A percentile compares a stretch with the other conserved stretches of the same genome.
Evolutionary conservation across 2,888 invertebrate genomes (phyloP).

Genomic region (Rhodophaea formosa): DNA sequence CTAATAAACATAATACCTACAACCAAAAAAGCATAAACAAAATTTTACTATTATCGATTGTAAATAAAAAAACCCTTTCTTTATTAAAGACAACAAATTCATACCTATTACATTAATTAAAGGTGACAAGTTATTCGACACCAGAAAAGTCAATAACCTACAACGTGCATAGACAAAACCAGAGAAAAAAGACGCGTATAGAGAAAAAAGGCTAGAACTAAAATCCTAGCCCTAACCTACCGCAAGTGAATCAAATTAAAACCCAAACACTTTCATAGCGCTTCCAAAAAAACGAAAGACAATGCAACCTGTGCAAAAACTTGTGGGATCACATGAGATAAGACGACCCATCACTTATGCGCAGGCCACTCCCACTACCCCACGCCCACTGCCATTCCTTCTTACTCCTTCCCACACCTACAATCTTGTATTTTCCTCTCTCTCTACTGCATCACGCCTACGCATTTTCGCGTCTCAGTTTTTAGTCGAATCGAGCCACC

Average conservation of each 20-base stretch:
- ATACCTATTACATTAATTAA: too few species aligned
- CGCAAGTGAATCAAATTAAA: constrained; percentile 50
- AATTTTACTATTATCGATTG: too few species aligned
- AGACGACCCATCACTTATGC: constrained; percentile 58
- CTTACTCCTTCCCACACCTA: constrained; percentile 42
- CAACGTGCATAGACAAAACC: not conserved
- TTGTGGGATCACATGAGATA: constrained; percentile 57
- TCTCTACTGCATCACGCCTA: constrained; percentile 62
- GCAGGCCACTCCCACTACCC: constrained; percentile 54
- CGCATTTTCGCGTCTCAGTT: constrained; percentile 64
- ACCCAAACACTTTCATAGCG: constrained; percentile 59
- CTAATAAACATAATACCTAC: too few species aligned
- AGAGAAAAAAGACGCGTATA: too few species aligned
- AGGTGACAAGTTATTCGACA: too few species aligned
- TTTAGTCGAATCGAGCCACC: constrained; percentile 69
- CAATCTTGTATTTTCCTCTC: constrained; percentile 45
- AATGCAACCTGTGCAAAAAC: constrained; percentile 70
- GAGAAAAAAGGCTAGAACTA: constrained; percentile 16
- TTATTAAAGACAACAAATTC: too few species aligned
- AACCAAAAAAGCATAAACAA: too few species aligned
- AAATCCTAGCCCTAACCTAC: constrained; percentile 53
- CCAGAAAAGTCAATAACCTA: not conserved
- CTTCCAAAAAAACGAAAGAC: constrained; percentile 61
- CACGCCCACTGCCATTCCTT: constrained; percentile 58
- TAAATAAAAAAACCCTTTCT: too few species aligned